These are phyloP conservation scores for Xestia rhomboidea DNA, from an alignment of 2,888 invertebrate species.

Conservation along the genomic window DNA sequence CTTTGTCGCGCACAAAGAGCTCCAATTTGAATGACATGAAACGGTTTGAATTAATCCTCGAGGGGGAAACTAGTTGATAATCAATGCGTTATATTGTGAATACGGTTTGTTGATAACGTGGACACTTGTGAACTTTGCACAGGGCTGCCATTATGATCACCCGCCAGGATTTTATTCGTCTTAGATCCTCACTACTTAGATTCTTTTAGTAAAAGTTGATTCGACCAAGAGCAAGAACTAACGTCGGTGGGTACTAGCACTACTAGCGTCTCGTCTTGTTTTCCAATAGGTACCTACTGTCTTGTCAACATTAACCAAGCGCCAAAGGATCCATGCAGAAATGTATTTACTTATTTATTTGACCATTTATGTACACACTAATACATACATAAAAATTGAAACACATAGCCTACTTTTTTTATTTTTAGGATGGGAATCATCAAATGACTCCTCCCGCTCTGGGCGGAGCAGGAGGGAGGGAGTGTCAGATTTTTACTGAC, in stretches of 20 bases:
- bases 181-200: background rate
- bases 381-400: too few relatives aligned
- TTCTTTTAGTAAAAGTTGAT: background rate
- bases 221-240: background rate
- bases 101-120: constrained; percentile 70
- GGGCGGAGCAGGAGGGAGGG: too few relatives aligned
- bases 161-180: background rate
- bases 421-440: too few relatives aligned
- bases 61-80: constrained; percentile 68
- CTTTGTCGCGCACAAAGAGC: constrained; percentile 67
- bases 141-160: constrained; percentile 54
- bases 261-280: background rate
- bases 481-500: too few relatives aligned
- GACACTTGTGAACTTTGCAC: constrained; percentile 70
- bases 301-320: background rate
- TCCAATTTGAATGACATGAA: constrained; percentile 72
- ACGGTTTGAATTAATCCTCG: constrained; percentile 63
- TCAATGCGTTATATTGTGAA: constrained; percentile 75
- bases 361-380: too few relatives aligned
- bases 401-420: too few relatives aligned
- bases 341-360: background rate
- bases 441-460: too few relatives aligned
- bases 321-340: background rate
- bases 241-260: background rate
- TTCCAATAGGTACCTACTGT: background rate